Base-by-base conservation (phyloP, 2,797 vertebrate species). In the Rhinatrema bivittatum region DNA sequence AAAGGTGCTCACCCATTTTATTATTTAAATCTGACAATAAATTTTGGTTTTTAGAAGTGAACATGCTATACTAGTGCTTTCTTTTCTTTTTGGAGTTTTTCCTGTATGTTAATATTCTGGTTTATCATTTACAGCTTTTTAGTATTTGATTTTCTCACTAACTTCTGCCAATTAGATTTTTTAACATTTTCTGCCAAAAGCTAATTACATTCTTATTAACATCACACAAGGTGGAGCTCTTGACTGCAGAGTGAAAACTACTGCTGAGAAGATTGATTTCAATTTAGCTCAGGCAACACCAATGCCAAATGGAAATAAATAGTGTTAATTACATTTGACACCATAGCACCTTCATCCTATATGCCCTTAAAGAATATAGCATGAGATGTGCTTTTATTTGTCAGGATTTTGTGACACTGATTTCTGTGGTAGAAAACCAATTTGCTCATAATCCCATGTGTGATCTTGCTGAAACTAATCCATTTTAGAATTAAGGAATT, bases 171-270 rank as follows among this genome's bases (percentile, higher is more conserved):
- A n/a, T n/a, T n/a, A n/a, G n/a, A n/a, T n/a, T n/a, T n/a, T n/a
- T n/a, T n/a, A n/a, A n/a, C n/a, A n/a, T n/a, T n/a, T n/a, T n/a
- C n/a, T n/a, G n/a, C n/a, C n/a, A n/a, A n/a, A n/a, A n/a, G n/a
- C n/a, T n/a, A n/a, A n/a, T n/a, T n/a, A n/a, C n/a, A n/a, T n/a
- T n/a, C n/a, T n/a, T n/a, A n/a, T n/a, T n/a, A 9, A 13, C 16
- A 29, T 33, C 43, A 17, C 17, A 30, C 29, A 33, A 55, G 56
- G 36, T 31, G 28, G 14, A 5, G 18, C 0, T 4, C 12, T 25
- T 33, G 16, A 6, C 29, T 53, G 57, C 38, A 51, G 25, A 37
- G 38, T 13, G 34, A 42, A 61, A 48, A 40, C 29, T 35, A 9
- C 24, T 42, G 43, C 14, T 29, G 46, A 7, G 7, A 20, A 37